phyloP scores from a whole-genome alignment of 2,888 invertebrate species.

The Lasius fuliginosus region DNA sequence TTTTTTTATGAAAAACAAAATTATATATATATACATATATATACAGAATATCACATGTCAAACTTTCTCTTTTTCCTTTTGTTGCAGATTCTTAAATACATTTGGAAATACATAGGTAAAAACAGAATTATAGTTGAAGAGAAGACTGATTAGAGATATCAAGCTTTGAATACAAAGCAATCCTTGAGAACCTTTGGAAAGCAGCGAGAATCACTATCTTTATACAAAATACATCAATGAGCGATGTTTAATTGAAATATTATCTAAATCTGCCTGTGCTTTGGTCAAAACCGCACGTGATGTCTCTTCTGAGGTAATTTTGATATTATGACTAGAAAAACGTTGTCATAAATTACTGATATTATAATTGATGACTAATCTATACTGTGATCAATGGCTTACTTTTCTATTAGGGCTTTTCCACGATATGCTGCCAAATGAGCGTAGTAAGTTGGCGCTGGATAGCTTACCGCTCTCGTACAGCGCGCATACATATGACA shows the following conservation, averaged over 20 bases:
- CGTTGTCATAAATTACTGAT: background rate
- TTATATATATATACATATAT: background rate
- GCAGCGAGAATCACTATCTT: background rate
- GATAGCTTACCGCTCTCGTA: slow-evolving; percentile 94
- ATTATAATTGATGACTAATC: background rate
- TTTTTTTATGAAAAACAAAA: background rate
- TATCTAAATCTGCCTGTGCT: too few relatives aligned
- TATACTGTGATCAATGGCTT: slow-evolving; percentile 77
- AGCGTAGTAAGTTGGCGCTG: slow-evolving; percentile 95
- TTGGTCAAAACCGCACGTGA: too few relatives aligned
- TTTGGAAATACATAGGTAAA: background rate
- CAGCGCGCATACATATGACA: slow-evolving; percentile 96
- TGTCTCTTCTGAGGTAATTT: too few relatives aligned
- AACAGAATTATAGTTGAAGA: background rate
- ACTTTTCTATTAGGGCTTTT: slow-evolving; percentile 87
- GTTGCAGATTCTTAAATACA: background rate
- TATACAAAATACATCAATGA: background rate
- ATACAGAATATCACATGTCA: background rate
- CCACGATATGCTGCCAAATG: slow-evolving; percentile 94
- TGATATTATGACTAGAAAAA: background rate
- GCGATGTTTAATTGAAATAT: too few relatives aligned
- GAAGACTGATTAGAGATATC: background rate
- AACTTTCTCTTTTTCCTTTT: background rate
- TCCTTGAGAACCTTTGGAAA: background rate
- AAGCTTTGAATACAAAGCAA: background rate